Conservation (phyloP, 2,888 invertebrate genomes). For the Apotomis turbidana region DNA sequence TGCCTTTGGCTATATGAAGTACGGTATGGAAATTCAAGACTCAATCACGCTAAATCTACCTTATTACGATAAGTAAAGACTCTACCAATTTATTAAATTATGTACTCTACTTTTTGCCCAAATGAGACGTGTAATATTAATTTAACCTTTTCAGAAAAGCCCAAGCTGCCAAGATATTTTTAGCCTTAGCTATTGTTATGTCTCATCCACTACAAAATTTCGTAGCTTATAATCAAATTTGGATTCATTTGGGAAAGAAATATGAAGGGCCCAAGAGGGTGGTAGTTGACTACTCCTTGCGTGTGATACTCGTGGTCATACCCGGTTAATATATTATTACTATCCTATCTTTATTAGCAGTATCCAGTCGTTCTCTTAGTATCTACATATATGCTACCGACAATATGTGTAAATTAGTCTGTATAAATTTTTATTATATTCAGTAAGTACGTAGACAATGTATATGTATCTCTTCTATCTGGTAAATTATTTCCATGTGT, state of each 20-base stretch:
- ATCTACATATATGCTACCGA: too few relatives aligned
- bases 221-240: slow-evolving; percentile 93
- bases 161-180: slow-evolving; percentile 84
- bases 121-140: not conserved
- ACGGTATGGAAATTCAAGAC: slow-evolving; percentile 87
- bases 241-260: slow-evolving; percentile 72
- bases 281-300: slow-evolving; percentile 52
- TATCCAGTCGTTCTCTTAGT: too few relatives aligned
- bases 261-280: slow-evolving; percentile 59
- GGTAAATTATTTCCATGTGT: not conserved
- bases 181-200: slow-evolving; percentile 89
- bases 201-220: slow-evolving; percentile 95
- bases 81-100: not conserved
- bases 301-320: slow-evolving; percentile 55
- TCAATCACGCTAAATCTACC: slow-evolving; percentile 94
- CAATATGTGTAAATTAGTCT: too few relatives aligned
- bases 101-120: not conserved
- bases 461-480: not conserved
- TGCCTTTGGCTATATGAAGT: slow-evolving; percentile 93
- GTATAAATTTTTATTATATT: too few relatives aligned
- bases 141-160: slow-evolving; percentile 80
- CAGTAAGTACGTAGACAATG: too few relatives aligned
- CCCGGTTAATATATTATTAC: slow-evolving; percentile 61
- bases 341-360: too few relatives aligned
- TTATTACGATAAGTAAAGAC: slow-evolving; percentile 80